These are phyloP conservation scores for Steatocranus sp. DNA, from an alignment of 2,797 vertebrate genomes.

Conservation along the genomic window DNA sequence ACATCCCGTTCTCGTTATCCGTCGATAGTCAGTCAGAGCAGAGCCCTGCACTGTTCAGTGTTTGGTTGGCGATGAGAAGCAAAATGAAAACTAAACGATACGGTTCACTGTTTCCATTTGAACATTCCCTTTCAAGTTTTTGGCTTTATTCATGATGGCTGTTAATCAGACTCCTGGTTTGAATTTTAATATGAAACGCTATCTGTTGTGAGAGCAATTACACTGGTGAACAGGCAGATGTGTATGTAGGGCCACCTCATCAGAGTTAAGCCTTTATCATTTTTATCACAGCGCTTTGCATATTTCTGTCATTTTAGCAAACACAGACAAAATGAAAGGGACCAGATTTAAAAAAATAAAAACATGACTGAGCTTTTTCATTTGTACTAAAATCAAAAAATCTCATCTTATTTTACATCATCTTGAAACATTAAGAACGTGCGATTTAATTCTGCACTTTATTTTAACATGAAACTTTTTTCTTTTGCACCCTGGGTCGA, in stretches of 20 bases:
- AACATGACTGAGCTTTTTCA: background rate
- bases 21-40: conserved; percentile 11
- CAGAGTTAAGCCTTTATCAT: conserved; percentile 4
- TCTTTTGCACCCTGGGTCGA: background rate
- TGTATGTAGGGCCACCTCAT: background rate
- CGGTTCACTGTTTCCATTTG: conserved; percentile 36
- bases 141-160: conserved; percentile 16
- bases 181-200: conserved; percentile 11
- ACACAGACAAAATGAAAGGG: background rate
- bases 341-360: background rate
- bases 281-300: conserved; percentile 16
- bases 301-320: background rate
- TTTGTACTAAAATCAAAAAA: background rate
- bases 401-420: background rate
- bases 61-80: conserved; percentile 16
- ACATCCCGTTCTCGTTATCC: conserved; percentile 34
- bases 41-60: background rate
- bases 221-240: background rate
- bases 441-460: background rate
- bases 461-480: background rate
- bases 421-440: background rate
- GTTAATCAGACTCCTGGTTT: conserved; percentile 42
- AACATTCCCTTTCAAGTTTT: conserved; percentile 25
- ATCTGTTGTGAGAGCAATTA: conserved; percentile 12
- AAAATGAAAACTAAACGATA: background rate